A percentile compares a stretch with the other conserved stretches of the same genome.
These are phyloP conservation scores for Sitodiplosis mosellana DNA, from an alignment of 1,140 invertebrate species.

Conservation along the genomic window DNA sequence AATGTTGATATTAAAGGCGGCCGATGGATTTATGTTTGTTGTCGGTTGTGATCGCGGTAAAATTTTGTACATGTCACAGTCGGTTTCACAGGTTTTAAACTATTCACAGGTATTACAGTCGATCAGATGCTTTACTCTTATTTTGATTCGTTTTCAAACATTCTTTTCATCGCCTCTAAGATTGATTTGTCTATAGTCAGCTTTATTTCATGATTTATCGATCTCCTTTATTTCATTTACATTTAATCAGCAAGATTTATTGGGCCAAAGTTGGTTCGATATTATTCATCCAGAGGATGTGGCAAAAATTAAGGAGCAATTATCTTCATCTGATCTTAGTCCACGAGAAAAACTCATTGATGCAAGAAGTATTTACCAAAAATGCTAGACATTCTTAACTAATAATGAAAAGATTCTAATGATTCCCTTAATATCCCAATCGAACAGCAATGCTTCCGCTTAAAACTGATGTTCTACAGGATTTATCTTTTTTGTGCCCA, in stretches of 20 bases:
- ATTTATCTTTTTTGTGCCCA: constrained; percentile 55
- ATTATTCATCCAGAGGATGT: constrained; percentile 90
- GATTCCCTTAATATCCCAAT: neutral
- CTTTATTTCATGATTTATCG: too few relatives aligned
- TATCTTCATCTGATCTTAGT: constrained; percentile 76
- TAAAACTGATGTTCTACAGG: constrained; percentile 65
- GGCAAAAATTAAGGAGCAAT: constrained; percentile 85
- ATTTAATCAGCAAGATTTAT: constrained; percentile 69
- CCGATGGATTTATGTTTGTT: constrained; percentile 83
- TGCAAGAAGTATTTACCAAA: constrained; percentile 56
- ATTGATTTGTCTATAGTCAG: too few relatives aligned
- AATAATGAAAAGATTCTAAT: neutral
- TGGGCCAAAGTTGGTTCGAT: constrained; percentile 88
- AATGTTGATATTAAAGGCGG: constrained; percentile 56
- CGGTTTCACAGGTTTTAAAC: constrained; percentile 66
- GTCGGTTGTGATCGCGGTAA: constrained; percentile 82
- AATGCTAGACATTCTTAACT: neutral
- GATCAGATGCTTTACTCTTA: too few relatives aligned
- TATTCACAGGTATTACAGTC: constrained; percentile 68
- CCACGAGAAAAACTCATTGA: constrained; percentile 79
- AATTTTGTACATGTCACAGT: constrained; percentile 80
- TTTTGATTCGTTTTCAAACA: too few relatives aligned
- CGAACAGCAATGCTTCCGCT: constrained; percentile 72
- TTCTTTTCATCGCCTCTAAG: too few relatives aligned
- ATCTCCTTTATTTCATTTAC: too few relatives aligned